These are phyloP conservation scores for Microtus pennsylvanicus DNA, from an alignment of 2,113 vertebrate species.

Conservation along the genomic window DNA sequence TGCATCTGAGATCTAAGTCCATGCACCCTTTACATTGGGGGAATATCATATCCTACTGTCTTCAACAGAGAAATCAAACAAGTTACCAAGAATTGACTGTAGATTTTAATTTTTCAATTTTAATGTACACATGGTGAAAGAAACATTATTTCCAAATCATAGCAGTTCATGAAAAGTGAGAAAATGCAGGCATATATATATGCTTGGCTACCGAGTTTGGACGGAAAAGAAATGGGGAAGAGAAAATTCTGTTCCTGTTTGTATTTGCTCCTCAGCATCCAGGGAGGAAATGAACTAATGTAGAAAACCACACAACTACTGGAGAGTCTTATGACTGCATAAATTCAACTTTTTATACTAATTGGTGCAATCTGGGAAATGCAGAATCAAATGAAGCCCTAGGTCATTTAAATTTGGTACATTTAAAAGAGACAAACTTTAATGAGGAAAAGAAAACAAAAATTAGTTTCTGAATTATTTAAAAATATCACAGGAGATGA, in stretches of 20 bases:
- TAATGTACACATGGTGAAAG: not conserved
- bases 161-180: not conserved
- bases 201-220: not conserved
- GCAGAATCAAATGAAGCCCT: constrained; percentile 36
- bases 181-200: not conserved
- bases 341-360: not conserved
- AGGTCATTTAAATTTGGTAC: constrained; percentile 68
- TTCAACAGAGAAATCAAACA: not conserved
- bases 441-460: constrained; percentile 77
- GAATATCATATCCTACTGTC: not conserved
- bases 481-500: constrained; percentile 85
- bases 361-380: not conserved
- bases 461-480: constrained; percentile 89
- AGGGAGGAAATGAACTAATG: not conserved
- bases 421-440: constrained; percentile 78
- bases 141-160: not conserved
- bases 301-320: not conserved
- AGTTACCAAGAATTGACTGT: not conserved
- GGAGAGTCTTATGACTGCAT: not conserved
- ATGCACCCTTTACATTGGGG: not conserved
- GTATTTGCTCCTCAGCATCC: not conserved
- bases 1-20: not conserved
- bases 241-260: not conserved
- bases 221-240: not conserved
- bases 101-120: not conserved